A percentile compares a stretch with the other conserved stretches of the same genome.
Evolutionary conservation across 2,113 vertebrate genomes (phyloP).

Genomic region (Xiphophorus maculatus): DNA sequence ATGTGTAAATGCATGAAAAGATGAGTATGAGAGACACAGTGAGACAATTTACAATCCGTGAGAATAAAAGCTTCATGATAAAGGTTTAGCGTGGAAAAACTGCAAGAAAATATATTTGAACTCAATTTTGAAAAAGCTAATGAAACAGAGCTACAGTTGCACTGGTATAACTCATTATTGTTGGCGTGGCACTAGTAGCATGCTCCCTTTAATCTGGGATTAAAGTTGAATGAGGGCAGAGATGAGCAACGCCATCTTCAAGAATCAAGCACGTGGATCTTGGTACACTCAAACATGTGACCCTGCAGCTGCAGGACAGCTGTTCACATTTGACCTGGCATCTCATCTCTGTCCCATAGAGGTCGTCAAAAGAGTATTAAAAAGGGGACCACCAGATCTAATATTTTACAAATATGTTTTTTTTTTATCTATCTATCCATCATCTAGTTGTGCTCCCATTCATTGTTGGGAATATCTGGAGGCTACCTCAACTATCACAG

Average conservation of each 20-base stretch:
- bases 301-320: conserved; percentile 24
- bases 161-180: conserved; percentile 45
- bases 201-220: conserved; percentile 75
- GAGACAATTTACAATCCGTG: no score
- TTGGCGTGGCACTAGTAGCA: conserved; percentile 44
- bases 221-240: conserved; percentile 71
- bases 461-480: not conserved
- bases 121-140: conserved; percentile 3
- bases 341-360: conserved; percentile 46
- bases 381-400: no score
- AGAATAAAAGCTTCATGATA: not conserved
- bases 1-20: no score
- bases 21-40: no score
- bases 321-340: conserved; percentile 7
- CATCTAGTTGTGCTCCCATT: not conserved
- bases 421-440: not conserved
- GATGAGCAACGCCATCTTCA: conserved; percentile 70
- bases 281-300: conserved; percentile 52
- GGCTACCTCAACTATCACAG: not conserved
- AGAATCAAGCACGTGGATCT: conserved; percentile 64
- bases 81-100: not conserved
- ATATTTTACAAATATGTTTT: not conserved
- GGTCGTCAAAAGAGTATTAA: conserved; percentile 3
- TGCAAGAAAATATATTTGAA: no score
- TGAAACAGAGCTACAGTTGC: conserved; percentile 23